Evolutionary conservation across 2,888 invertebrate genomes (phyloP), one percentile per base, ranked within the genome.

Genomic region (Coelopa pilipes): DNA sequence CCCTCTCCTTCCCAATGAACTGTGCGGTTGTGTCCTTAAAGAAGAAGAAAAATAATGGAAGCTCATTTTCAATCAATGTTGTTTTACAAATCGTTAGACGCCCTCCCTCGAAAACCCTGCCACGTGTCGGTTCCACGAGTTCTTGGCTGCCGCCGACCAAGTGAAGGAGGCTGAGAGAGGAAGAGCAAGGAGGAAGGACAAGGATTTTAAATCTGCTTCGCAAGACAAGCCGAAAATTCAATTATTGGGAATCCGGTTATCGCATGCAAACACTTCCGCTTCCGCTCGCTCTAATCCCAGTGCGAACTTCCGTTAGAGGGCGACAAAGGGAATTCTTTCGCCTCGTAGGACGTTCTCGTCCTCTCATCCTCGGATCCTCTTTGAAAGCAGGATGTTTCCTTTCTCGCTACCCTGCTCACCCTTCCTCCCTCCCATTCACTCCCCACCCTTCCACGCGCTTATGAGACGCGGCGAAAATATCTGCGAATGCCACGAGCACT

Each of bases 211-310:
- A 55, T 68, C n/a, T 11, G 47, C 19, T 65, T 65, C 12, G 17
- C 34, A 17, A 19, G 65, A 45, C 17, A 17, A 65, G 46, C 57
- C 19, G 13, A 57, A 69, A 69, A 45, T 59, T 69, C 47, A 34
- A 13, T 59, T 69, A 69, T 57, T 69, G 57, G 46, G 57, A 59
- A 69, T 69, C 69, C 47, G 57, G 57, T 69, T 69, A 69, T 69
- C 69, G 1, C 57, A 46, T 46, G 57, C 57, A 46, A 59, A 57
- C 69, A 59, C 19, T 47, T 57, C 11, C 19, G 45, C 57, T 46
- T 57, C 46, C 46, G 55, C 57, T 12, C 17, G 15, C 17, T 17
- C 65, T 53, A 68, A 34, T 68, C 57, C 57, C 19, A 46, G 17
- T 46, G 24, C 47, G 34, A 17, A 17, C 46, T 45, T 68, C 45